Evolutionary conservation across 2,113 vertebrate genomes (phyloP), one percentile per base, ranked within the genome.

Genomic region (Callionymus lyra): DNA sequence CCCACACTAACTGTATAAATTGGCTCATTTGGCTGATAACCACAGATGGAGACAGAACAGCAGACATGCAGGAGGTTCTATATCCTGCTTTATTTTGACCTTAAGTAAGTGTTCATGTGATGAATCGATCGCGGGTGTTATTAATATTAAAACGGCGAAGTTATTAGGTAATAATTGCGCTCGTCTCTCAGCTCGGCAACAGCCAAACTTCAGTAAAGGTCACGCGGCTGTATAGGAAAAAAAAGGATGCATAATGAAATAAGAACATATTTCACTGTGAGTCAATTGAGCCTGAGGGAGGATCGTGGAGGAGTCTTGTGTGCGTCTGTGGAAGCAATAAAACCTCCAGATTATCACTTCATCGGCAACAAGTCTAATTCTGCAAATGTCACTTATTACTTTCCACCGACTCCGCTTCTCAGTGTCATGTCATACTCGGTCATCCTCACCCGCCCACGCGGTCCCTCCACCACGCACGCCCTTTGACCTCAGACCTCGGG

Each of bases 181-280:
- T 9, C 2, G 42, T 47, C 16, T 51, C 68, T 65, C 31, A 48
- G 58, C 53, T 53, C 21, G 21, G 18, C 41, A 36, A 36, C 46
- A 47, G 48, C 38, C 63, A 46, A 44, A 68, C 34, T 59, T 44
- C 56, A 57, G 52, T 68, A 77, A 76, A 77, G 71, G 76, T 73
- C 57, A 72, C 37, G 47, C 41, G 56, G 32, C 38, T 47, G 12
- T 55, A 41, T 10, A 11, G 42, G 62, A 76, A 75, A 58, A 51
- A 76, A 75, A 58, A 51, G 56, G 56, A 61, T 56, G 67, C 63
- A 54, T 63, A 71, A 76, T 73, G 54, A 63, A 58, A 63, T 54
- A 49, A 47, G 10, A 41, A 50, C 64, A 63, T 59, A 56, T 68
- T 64, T 69, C 49, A 59, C 32, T 51, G 60, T 34, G 41, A 70